These are phyloP conservation scores for Amphiduros pacificus DNA, from an alignment of 2,888 invertebrate genomes.

Conservation along the genomic window DNA sequence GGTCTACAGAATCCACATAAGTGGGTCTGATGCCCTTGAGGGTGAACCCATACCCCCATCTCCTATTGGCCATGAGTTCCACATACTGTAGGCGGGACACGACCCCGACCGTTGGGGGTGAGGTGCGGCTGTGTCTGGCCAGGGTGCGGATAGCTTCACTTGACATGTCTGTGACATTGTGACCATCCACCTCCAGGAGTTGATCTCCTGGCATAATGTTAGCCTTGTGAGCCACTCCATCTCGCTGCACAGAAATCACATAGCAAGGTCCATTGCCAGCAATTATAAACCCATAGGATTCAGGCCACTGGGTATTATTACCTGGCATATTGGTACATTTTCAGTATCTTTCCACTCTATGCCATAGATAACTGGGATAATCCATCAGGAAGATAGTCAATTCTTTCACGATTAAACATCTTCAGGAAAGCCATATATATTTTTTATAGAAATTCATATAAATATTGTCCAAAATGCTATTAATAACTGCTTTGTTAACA, in stretches of 20 bases:
- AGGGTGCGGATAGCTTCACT: slow-evolving; percentile 42
- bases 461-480: too few relatives aligned
- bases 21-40: slow-evolving; percentile 44
- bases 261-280: slow-evolving; percentile 55
- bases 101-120: slow-evolving; percentile 52
- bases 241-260: slow-evolving; percentile 48
- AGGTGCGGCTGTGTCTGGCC: slow-evolving; percentile 39
- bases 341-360: too few relatives aligned
- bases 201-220: slow-evolving; percentile 54
- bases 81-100: slow-evolving; percentile 45
- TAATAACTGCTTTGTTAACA: too few relatives aligned
- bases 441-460: too few relatives aligned
- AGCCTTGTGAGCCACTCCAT: slow-evolving; percentile 47
- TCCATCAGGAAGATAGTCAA: too few relatives aligned
- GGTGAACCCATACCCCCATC: slow-evolving; percentile 48
- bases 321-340: too few relatives aligned
- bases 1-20: slow-evolving; percentile 45
- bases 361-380: too few relatives aligned
- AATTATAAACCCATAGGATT: slow-evolving; percentile 53
- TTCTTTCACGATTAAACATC: too few relatives aligned
- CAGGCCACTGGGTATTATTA: slow-evolving; percentile 48
- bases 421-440: too few relatives aligned
- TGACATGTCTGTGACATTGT: slow-evolving; percentile 50
- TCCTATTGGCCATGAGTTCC: slow-evolving; percentile 36
- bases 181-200: slow-evolving; percentile 52